A percentile compares a stretch with the other conserved stretches of the same genome.
These are phyloP conservation scores for Cosmia trapezina DNA, from an alignment of 2,888 invertebrate genomes.

Conservation along the genomic window DNA sequence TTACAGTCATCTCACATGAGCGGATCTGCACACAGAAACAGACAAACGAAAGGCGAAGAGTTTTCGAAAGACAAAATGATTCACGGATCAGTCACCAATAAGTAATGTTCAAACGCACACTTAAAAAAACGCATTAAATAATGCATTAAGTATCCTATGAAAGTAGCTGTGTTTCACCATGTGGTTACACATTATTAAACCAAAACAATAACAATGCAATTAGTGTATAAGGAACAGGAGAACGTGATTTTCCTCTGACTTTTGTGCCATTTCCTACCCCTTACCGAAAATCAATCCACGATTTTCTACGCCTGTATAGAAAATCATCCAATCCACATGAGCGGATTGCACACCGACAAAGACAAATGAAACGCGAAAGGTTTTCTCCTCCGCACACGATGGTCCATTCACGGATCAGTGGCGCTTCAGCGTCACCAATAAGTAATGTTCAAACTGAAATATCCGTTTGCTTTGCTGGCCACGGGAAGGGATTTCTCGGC, in stretches of 20 bases:
- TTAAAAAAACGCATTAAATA: not conserved
- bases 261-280: too few relatives aligned
- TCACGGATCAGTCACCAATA: slow-evolving; percentile 5
- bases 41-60: not conserved
- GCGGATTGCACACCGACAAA: slow-evolving; percentile 8
- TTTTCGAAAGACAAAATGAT: not conserved
- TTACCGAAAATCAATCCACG: not conserved
- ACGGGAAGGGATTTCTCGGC: slow-evolving; percentile 74
- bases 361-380: slow-evolving; percentile 46
- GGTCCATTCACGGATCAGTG: slow-evolving; percentile 75
- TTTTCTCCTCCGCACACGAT: slow-evolving; percentile 39
- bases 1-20: not conserved
- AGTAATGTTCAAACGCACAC: not conserved
- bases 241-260: too few relatives aligned
- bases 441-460: slow-evolving; percentile 73
- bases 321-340: not conserved
- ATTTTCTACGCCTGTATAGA: not conserved
- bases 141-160: too few relatives aligned
- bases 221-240: not conserved
- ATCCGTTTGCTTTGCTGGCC: slow-evolving; percentile 78
- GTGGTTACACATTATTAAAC: not conserved
- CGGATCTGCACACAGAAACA: not conserved
- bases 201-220: not conserved
- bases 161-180: not conserved
- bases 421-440: slow-evolving; percentile 66